Evolutionary conservation across 2,888 invertebrate species (phyloP).

Genomic region (Heliconius ethilla): DNA sequence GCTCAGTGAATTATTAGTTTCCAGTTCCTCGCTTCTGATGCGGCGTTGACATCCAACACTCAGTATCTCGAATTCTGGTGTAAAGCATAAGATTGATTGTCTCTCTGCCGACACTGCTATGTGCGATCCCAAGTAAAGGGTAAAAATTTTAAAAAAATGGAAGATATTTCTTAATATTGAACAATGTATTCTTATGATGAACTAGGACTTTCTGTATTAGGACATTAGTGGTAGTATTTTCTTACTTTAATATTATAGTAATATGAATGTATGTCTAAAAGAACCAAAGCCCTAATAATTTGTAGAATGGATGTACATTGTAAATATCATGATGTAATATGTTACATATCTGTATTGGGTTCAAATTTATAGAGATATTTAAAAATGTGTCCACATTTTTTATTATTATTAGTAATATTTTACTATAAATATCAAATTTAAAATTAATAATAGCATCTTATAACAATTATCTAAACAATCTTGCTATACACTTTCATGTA

Average conservation of each 20-base stretch:
- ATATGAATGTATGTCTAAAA: slow-evolving; percentile 42
- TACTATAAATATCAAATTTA: background rate
- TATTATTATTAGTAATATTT: slow-evolving; percentile 1
- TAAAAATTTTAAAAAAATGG: background rate
- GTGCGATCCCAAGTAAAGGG: background rate
- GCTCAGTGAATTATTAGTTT: too few species aligned
- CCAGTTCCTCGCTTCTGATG: too few species aligned
- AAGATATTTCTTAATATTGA: slow-evolving; percentile 6
- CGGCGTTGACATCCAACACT: too few species aligned
- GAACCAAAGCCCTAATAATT: slow-evolving; percentile 53
- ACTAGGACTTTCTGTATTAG: slow-evolving; percentile 60
- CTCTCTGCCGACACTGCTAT: background rate
- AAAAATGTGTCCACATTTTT: slow-evolving; percentile 38
- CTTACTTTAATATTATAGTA: slow-evolving; percentile 38
- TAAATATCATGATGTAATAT: slow-evolving; percentile 65
- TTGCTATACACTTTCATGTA: background rate
- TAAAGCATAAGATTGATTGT: too few species aligned
- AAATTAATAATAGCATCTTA: background rate
- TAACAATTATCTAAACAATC: background rate
- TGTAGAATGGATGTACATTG: slow-evolving; percentile 50
- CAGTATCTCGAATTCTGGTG: too few species aligned
- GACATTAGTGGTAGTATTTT: slow-evolving; percentile 59
- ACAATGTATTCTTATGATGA: slow-evolving; percentile 53
- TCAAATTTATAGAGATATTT: slow-evolving; percentile 51
- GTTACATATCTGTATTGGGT: slow-evolving; percentile 68